Conservation (phyloP, 92 coral and sea anemone genomes). For the Metridium senile region DNA sequence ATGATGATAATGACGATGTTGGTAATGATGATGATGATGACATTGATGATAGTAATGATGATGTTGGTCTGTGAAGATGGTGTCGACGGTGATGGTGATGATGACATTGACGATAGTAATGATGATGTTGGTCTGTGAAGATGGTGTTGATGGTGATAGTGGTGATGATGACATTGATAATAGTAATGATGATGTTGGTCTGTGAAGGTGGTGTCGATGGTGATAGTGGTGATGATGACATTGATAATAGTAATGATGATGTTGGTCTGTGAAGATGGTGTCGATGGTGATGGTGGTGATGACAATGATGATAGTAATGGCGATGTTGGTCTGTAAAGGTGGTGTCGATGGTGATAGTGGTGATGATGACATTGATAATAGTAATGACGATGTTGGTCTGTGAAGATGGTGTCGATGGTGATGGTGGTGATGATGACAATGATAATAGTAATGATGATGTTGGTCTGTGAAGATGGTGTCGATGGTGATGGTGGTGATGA, state of each 20-base stretch:
- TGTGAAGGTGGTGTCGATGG: too few relatives aligned
- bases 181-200: neutral
- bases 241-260: neutral
- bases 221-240: neutral
- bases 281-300: neutral
- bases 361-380: neutral
- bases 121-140: too few relatives aligned
- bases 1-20: neutral
- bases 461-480: too few relatives aligned
- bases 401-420: neutral
- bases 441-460: neutral
- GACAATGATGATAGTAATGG: neutral
- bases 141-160: neutral
- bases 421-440: neutral
- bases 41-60: neutral
- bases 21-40: constrained; percentile 1
- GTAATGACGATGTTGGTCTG: neutral
- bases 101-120: neutral
- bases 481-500: neutral
- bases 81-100: neutral
- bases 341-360: neutral
- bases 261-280: neutral
- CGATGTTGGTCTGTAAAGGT: neutral
- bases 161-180: neutral
- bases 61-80: neutral